Evolutionary conservation across 2,113 vertebrate genomes (phyloP).

Genomic region (human (Homo sapiens)): DNA sequence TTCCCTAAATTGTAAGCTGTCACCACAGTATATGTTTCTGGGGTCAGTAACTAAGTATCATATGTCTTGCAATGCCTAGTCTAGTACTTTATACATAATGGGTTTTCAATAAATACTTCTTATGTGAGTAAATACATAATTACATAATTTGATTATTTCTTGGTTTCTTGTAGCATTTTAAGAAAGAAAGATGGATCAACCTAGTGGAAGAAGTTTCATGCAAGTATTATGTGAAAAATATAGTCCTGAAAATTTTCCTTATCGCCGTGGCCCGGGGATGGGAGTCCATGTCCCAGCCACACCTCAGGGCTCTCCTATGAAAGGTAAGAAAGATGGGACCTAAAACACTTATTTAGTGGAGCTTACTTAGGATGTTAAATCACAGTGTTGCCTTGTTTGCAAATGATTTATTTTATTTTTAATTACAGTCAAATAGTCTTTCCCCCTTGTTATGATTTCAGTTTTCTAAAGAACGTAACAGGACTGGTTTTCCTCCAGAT

Average conservation of each 20-base stretch:
- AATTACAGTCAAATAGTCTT: conserved; percentile 18
- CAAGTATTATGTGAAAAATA: conserved; percentile 98
- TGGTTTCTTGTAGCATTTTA: conserved; percentile 77
- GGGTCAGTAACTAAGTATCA: background rate
- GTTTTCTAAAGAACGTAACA: background rate
- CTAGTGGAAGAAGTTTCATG: conserved; percentile 94
- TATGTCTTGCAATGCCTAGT: background rate
- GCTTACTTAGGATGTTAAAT: background rate
- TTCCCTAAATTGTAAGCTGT: background rate
- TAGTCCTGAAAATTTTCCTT: conserved; percentile 97
- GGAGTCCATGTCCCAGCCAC: conserved; percentile 93
- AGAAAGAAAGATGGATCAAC: conserved; percentile 90
- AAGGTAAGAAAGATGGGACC: conserved; percentile 85
- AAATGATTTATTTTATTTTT: conserved; percentile 8
- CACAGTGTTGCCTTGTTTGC: background rate
- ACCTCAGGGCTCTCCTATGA: conserved; percentile 95
- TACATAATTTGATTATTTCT: conserved; percentile 39
- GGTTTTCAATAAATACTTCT: conserved; percentile 21
- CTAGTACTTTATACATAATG: background rate
- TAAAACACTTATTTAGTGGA: background rate
- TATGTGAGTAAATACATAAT: background rate
- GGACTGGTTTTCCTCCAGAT: background rate
- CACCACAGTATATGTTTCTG: background rate
- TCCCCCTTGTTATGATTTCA: background rate
- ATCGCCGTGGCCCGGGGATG: conserved; percentile 94